Evolutionary conservation across 2,888 invertebrate species (phyloP).

Genomic region (Thymelicus lineola): DNA sequence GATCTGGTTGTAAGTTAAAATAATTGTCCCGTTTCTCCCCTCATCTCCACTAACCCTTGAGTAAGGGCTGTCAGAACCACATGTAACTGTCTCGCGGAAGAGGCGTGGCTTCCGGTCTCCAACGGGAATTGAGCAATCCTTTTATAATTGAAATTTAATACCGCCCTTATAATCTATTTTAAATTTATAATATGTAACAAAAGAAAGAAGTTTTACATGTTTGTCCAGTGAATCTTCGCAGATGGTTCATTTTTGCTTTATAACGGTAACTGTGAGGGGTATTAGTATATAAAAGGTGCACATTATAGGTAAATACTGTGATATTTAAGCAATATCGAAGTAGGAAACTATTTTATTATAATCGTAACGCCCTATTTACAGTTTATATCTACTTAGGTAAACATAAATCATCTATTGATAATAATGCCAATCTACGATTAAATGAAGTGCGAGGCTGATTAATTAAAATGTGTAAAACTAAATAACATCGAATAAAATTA

Average conservation of each 20-base stretch:
- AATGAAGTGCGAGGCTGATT: too few relatives aligned
- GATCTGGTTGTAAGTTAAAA: constrained; percentile 29
- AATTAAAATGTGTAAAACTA: too few relatives aligned
- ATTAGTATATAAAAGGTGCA: constrained; percentile 8
- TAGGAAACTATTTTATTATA: too few relatives aligned
- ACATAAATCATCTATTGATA: too few relatives aligned
- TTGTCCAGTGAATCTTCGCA: constrained; percentile 28
- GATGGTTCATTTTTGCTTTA: constrained; percentile 3
- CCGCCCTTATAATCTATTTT: constrained; percentile 50
- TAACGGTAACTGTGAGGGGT: constrained; percentile 3
- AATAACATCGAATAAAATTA: too few relatives aligned
- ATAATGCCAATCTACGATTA: too few relatives aligned
- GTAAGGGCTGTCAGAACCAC: constrained; percentile 55
- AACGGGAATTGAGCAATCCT: constrained; percentile 63
- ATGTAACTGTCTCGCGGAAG: constrained; percentile 76
- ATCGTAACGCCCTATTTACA: too few relatives aligned
- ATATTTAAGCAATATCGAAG: too few relatives aligned
- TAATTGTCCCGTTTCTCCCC: constrained; percentile 27
- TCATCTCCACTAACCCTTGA: constrained; percentile 48
- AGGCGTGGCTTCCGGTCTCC: constrained; percentile 76
- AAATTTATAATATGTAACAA: constrained; percentile 17
- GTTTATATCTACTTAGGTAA: too few relatives aligned
- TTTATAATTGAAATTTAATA: constrained; percentile 67
- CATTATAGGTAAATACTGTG: too few relatives aligned
- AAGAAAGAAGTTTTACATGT: constrained; percentile 24